Evolutionary conservation across 2,888 invertebrate genomes (phyloP), one percentile per base, ranked within the genome.

Genomic region (Drosophila putrida): DNA sequence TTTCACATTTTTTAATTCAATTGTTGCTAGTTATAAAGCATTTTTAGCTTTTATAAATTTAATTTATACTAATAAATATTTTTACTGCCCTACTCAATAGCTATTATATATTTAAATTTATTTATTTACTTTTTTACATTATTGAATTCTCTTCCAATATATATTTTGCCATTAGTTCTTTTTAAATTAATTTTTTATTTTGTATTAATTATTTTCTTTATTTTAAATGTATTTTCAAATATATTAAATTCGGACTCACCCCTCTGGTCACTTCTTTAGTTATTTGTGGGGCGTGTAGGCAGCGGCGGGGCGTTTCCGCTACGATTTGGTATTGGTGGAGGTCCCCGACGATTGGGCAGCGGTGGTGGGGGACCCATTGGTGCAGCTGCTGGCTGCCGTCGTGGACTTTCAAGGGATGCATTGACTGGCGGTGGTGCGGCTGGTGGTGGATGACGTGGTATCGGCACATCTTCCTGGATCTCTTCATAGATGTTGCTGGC

Each of bases 341-440:
- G 92, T 27, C 90, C 92, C 53, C 91, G 87, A 38, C 95, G 94
- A 9, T 91, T 92, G 4, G 94, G 93, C n/a, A 95, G 89, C 6
- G 95, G 94, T 2, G 95, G 95, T 20, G 94, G 93, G 15, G 94
- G 93, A 20, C 94, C 93, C 39, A 94, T 94, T 0, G 90, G 89
- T 8, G 94, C 93, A 73, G 69, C 64, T 8, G 75, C 73, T 31
- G 41, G 72, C 51, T 73, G 74, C 5, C 73, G 72, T 4, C 74
- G 83, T 41, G 86, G 77, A 70, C 80, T 82, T 5, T 80, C 78
- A 5, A 71, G 31, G 6, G 71, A 27, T 8, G 63, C 54, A 79
- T 80, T 82, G 4, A 90, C 81, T n/a, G 91, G 89, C 41, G 91
- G 95, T 9, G 84, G 88, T 20, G 73, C 89, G 25, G 78, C 77